Conservation (phyloP, 2,113 vertebrate species). For the Perca fluviatilis region DNA sequence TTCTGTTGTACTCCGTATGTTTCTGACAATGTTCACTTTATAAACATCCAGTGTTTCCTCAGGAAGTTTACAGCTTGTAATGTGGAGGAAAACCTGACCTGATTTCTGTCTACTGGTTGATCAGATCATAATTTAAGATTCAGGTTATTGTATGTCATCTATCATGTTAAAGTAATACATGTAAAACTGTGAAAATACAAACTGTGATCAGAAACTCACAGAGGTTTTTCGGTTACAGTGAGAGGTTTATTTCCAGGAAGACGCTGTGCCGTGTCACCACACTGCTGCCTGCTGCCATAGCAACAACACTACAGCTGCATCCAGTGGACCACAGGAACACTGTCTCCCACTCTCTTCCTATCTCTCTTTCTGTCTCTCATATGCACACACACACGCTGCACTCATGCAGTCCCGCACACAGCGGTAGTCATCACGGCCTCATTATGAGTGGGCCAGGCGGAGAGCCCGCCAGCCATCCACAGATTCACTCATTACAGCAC, state of each 20-base stretch:
- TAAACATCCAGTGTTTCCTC: background rate
- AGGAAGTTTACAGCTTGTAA: background rate
- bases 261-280: background rate
- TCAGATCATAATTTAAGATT: background rate
- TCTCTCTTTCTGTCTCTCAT: slow-evolving; percentile 1
- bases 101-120: background rate
- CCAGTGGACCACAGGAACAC: slow-evolving; percentile 6
- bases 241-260: background rate
- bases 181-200: too few species aligned
- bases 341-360: background rate
- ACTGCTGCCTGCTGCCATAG: slow-evolving; percentile 9
- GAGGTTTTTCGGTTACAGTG: background rate
- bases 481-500: slow-evolving; percentile 45
- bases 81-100: background rate
- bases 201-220: too few species aligned
- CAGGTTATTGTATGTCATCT: background rate
- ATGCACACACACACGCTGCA: slow-evolving; percentile 15
- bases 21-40: background rate
- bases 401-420: slow-evolving; percentile 25
- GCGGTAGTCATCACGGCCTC: slow-evolving; percentile 58
- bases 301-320: slow-evolving; percentile 19
- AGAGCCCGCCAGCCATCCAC: slow-evolving; percentile 32
- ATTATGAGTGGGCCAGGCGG: slow-evolving; percentile 49
- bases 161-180: too few species aligned
- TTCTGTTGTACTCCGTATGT: background rate